Evolutionary conservation across 2,797 vertebrate species (phyloP), one percentile per base, ranked within the genome.

Genomic region (Botia kubotai): DNA sequence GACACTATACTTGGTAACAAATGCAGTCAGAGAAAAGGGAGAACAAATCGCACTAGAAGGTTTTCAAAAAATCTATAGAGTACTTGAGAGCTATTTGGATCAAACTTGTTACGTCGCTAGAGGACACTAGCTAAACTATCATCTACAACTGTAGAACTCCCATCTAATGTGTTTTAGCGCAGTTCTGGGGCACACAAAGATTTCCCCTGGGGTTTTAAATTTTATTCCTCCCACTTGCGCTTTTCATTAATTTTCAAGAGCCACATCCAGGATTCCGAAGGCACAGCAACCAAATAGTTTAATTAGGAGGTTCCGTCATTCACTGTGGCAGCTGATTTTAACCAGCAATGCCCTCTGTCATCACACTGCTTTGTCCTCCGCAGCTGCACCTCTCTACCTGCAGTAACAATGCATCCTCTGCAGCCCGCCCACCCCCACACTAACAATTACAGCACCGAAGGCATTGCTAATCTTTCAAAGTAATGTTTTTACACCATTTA

Each of bases 1-100:
- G 75, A 90, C 91, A 90, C 94, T 96, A 94, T 95, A 95, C 94
- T 95, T 96, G 94, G 93, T 94, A 93, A 91, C 90, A 76, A 84
- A 87, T 86, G 88, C 89, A 91, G 91, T 63, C 68, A 80, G 68
- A 74, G 60, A 62, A 63, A 70, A 74, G 75, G 55, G 55, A 62
- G 57, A 58, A 65, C 33, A 33, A 80, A 33, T 48, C 83, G 81
- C 81, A 83, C 50, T 21, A 33, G 72, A 67, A 81, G 52, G 60
- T 82, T 82, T 88, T 85, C 76, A 87, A 82, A 52, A 69, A 84
- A 65, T 78, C 87, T 91, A 86, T 82, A 67, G 50, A 77, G 82
- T 89, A 89, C 87, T 86, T 83, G 5, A 81, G 87, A 88, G 89
- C 85, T 86, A 86, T 88, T 83, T 83, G 74, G 83, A 80, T 78